These are phyloP conservation scores for Heliconius charithonia DNA, from an alignment of 2,888 invertebrate genomes.

Conservation along the genomic window DNA sequence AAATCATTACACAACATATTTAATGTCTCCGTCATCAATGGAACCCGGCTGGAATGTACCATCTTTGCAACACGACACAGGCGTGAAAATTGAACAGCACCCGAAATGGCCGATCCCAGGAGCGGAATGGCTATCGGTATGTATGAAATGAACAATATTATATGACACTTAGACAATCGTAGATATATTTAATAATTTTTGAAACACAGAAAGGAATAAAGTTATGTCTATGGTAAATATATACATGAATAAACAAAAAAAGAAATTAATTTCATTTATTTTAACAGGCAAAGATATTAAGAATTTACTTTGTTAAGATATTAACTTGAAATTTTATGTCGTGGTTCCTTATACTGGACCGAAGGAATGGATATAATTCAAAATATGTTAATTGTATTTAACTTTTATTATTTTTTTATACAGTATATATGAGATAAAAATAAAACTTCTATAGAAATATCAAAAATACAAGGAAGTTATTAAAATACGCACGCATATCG, in stretches of 20 bases:
- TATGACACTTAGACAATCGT: too few relatives aligned
- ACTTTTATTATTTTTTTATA: background rate
- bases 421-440: background rate
- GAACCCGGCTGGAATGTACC: conserved; percentile 63
- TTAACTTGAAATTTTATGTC: too few relatives aligned
- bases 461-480: background rate
- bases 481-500: background rate
- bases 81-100: conserved; percentile 65
- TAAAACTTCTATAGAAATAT: background rate
- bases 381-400: background rate
- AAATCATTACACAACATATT: conserved; percentile 82
- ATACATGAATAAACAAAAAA: too few relatives aligned
- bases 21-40: conserved; percentile 67
- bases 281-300: too few relatives aligned
- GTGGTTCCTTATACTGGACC: too few relatives aligned
- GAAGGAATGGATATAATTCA: too few relatives aligned
- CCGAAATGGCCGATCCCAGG: conserved; percentile 73
- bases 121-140: conserved; percentile 72
- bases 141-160: conserved; percentile 41
- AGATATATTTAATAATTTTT: background rate
- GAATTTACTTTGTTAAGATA: too few relatives aligned
- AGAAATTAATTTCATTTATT: too few relatives aligned
- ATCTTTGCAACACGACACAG: conserved; percentile 71
- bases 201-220: background rate
- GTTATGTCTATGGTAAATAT: too few relatives aligned